Base-by-base conservation (phyloP, 2,113 vertebrate genomes). In the Dicerorhinus sumatrensis region DNA sequence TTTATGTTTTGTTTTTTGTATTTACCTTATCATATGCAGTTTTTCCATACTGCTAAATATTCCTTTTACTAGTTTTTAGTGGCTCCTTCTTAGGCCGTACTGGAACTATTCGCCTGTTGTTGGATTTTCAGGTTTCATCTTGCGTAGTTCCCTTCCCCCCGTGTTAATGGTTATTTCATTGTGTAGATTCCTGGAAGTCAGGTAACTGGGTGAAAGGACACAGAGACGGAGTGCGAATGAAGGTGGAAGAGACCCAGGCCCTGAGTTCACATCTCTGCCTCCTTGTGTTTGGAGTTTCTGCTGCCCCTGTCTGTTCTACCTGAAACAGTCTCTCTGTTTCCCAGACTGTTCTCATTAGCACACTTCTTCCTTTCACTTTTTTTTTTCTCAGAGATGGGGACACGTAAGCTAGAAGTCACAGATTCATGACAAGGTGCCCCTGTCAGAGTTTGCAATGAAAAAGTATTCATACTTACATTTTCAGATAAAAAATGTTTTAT, bases 141-240 rank as follows among this genome's bases (percentile, higher is more conserved):
- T 46, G 4, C 3, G 12, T 10, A 23, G 79, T 2, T 14, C 46
- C 80, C 54, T n/a, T 1, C 6, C 23, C 8, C 20, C 18, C 31
- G 2, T 27, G 20, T 10, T 12, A 3, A 27, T 63, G 46, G 6
- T 20, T 12, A 1, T 21, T 17, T 48, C 20, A 0, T 65, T 48
- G 27, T 3, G 0, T 63, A n/a, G 79, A 63, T 21, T 39, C 39
- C 33, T 5, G 4, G 39, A 48, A 33, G 70, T 20, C 17, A 3
- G 75, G 27, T 21, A 46, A 29, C 21, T 1, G 36, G 67, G 58
- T 27, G 51, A 33, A 31, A 56, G 63, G 46, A 18, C 18, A 2
- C 29, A 21, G 51, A 46, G 42, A 1, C 39, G 29, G 29, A 5
- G 18, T 9, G 81, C 67, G 36, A 58, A 25, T 11, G 13, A 54